Evolutionary conservation across 2,797 vertebrate genomes (phyloP).

Genomic region (Argya squamiceps): DNA sequence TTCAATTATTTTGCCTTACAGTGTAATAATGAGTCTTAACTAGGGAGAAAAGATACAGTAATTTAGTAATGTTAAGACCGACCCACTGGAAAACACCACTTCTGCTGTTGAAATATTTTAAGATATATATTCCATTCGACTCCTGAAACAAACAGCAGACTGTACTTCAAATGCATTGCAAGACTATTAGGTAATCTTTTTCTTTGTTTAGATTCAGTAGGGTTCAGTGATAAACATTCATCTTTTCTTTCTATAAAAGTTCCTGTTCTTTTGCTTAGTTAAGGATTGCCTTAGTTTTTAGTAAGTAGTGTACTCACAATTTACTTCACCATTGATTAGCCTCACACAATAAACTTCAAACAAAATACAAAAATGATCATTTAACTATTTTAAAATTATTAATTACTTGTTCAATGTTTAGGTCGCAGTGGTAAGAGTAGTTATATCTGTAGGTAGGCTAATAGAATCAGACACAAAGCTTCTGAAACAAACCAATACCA

Average conservation of each 20-base stretch:
- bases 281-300: conserved; percentile 22
- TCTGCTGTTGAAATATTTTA: conserved; percentile 79
- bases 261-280: conserved; percentile 45
- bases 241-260: conserved; percentile 78
- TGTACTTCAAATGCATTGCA: conserved; percentile 88
- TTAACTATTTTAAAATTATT: conserved; percentile 62
- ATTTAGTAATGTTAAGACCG: conserved; percentile 74
- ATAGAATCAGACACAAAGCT: conserved; percentile 71
- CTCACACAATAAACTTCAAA: conserved; percentile 40
- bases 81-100: conserved; percentile 70
- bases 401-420: conserved; percentile 55
- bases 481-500: conserved; percentile 75
- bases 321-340: conserved; percentile 20
- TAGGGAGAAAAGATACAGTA: conserved; percentile 70
- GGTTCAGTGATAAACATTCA: conserved; percentile 77
- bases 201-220: conserved; percentile 79
- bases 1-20: conserved; percentile 66
- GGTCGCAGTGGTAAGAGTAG: conserved; percentile 52
- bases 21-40: conserved; percentile 42
- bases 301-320: neutral
- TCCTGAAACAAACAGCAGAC: conserved; percentile 88
- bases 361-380: conserved; percentile 36
- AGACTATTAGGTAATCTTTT: conserved; percentile 87
- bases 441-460: conserved; percentile 68
- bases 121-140: conserved; percentile 78